Base-by-base conservation (phyloP, 2,797 vertebrate genomes). In the Leptatherina wallacei region DNA sequence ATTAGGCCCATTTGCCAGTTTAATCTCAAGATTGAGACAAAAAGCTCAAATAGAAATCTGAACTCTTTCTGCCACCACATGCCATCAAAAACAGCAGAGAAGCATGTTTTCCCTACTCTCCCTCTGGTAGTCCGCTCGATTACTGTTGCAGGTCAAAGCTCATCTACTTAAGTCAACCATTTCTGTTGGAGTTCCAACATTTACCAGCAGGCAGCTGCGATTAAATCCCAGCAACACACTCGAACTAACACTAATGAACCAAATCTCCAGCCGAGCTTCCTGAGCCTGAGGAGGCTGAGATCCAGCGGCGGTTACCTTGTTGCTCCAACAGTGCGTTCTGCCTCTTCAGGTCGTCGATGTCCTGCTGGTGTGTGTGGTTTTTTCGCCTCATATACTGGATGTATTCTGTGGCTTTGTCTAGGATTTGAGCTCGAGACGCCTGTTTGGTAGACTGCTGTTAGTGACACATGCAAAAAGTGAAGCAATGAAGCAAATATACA, bases 321-420 rank as follows among this genome's bases (percentile, higher is more conserved):
- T 99, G 98, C 91, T 99, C 98, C 93, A 99, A 94, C 84, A 98
- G 95, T 2, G 97, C 96, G 57, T 99, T 99, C 92, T 99, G 98
- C 91, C 96, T 93, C 93, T 98, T 99, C 94, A 99, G 95, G 93
- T 99, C 98, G 16, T 99, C 98, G 2, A 99, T 99, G 88, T 99
- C 98, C 93, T 99, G 98, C 95, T 99, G 98, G 96, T 99, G 98
- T 10, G 97, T 98, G 95, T 98, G 96, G 95, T 99, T 99, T 98
- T 99, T 99, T 93, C 98, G 95, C 91, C 98, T 95, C 98, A 99
- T 99, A 91, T 97, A 99, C 94, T 99, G 98, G 94, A 99, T 99
- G 93, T 99, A 99, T 91, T 99, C 98, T 97, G 98, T 99, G 92
- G 98, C 98, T 98, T 99, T 99, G 95, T 99, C 98, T 96, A 99